phyloP scores from a whole-genome alignment of 2,113 vertebrate species.

The Halcyon senegalensis region DNA sequence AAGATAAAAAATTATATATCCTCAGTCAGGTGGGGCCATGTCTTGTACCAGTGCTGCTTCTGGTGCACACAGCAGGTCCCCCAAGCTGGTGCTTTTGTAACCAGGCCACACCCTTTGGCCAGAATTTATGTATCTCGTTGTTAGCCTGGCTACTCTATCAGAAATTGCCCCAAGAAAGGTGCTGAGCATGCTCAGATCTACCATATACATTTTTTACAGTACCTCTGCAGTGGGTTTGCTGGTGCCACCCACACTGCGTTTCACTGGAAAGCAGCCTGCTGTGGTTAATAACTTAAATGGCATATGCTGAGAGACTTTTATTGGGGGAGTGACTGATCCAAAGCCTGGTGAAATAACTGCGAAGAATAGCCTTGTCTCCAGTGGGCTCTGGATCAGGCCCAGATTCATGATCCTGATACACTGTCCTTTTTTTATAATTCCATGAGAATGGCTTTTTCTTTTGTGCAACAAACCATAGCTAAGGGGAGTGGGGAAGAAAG shows the following conservation, averaged over 20 bases:
- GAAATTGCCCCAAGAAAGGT: not conserved
- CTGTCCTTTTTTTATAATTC: conserved; percentile 16
- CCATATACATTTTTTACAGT: not conserved
- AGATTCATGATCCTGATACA: not conserved
- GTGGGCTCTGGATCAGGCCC: not conserved
- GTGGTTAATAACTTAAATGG: not conserved
- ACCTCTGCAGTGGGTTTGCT: not conserved
- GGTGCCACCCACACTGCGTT: not conserved
- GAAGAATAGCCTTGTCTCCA: conserved; percentile 15
- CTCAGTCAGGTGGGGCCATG: not conserved
- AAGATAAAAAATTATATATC: not conserved
- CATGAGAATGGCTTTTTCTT: not conserved
- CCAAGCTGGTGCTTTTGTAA: not conserved
- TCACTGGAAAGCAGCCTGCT: not conserved
- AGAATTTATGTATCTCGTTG: not conserved
- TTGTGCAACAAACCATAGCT: not conserved
- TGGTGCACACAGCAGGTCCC: not conserved
- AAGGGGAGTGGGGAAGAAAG: not conserved
- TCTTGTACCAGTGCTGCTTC: fast-evolving
- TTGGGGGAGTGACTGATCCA: not conserved
- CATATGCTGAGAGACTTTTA: not conserved
- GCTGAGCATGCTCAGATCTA: not conserved
- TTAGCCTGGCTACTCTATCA: not conserved
- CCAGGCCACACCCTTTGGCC: not conserved
- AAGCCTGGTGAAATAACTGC: not conserved